A percentile compares a stretch with the other conserved stretches of the same genome.
Conservation (phyloP, 1,140 invertebrate species). For the Drosophila tsacasi region DNA sequence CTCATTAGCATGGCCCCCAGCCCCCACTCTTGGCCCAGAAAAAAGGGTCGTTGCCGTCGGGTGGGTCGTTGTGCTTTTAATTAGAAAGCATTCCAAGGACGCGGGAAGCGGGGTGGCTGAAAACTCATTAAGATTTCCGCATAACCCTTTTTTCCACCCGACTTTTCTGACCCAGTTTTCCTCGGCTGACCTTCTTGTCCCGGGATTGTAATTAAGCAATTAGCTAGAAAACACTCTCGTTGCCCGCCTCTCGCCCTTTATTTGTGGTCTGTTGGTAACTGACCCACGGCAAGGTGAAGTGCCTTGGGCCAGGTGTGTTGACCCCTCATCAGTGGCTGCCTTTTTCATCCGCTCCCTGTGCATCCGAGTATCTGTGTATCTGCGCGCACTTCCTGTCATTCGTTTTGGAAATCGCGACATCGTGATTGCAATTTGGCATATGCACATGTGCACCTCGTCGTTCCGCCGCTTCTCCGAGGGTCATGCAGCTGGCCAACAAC, state of each 20-base stretch:
- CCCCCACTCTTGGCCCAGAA: background rate
- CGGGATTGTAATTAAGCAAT: constrained; percentile 73
- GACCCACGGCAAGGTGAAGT: constrained; percentile 69
- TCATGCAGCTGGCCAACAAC: constrained; percentile 52
- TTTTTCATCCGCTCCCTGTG: constrained; percentile 2
- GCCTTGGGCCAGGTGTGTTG: constrained; percentile 54
- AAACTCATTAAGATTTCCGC: constrained; percentile 77
- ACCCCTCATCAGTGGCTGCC: background rate
- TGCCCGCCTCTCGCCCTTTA: constrained; percentile 8
- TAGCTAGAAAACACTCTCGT: constrained; percentile 72
- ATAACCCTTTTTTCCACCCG: constrained; percentile 50
- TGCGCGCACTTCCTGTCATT: constrained; percentile 68
- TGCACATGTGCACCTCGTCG: constrained; percentile 30
- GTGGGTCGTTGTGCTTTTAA: constrained; percentile 82
- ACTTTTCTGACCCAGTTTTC: constrained; percentile 70
- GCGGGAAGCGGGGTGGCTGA: constrained; percentile 22
- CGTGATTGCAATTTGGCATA: constrained; percentile 69
- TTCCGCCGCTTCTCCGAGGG: constrained; percentile 7
- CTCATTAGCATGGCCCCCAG: constrained; percentile 53
- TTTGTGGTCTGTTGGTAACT: constrained; percentile 36
- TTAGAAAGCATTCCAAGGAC: constrained; percentile 58
- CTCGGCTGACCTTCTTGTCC: constrained; percentile 45
- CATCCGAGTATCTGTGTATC: constrained; percentile 29
- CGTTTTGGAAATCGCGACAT: constrained; percentile 54
- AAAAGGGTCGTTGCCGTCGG: constrained; percentile 58